Evolutionary conservation across 2,797 vertebrate genomes (phyloP), one percentile per base, ranked within the genome.

Genomic region (Sebastes kiyomatsui): DNA sequence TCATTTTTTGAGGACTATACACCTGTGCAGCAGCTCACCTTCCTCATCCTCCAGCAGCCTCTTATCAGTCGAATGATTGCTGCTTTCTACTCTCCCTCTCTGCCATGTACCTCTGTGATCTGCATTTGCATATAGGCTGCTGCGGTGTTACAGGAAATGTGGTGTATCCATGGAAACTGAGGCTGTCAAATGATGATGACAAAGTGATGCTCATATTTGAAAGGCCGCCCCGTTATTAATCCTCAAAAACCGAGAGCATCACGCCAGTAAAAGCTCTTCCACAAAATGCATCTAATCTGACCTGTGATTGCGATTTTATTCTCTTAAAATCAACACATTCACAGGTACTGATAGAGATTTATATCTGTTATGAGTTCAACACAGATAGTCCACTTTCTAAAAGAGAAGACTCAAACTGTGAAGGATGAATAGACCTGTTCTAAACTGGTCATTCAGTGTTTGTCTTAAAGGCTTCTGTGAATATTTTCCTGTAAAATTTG

Each of bases 101-200:
- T 27, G 62, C 82, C 71, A 32, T 65, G 20, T 52, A 52, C 27
- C 72, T 70, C 75, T 70, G 64, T 80, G 87, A 86, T 84, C 79
- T 69, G 46, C 46, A 71, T 82, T 73, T 85, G 87, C 86, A 76
- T 16, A 32, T 16, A 32, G 25, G 67, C 42, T 46, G 30, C 82
- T 84, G 84, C 68, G 5, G 35, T 38, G 73, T 71, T 87, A 58
- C 52, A 74, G 80, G 80, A 84, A 84, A 82, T 80, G 68, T 86
- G 80, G 75, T 54, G 88, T 94, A 81, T 87, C 93, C 92, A 93
- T 94, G 93, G 94, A 88, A 93, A 94, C 92, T 81, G 84, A 72
- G 85, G 73, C 62, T 89, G 87, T 90, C 85, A 90, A 71, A 81
- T 7, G 54, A 66, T 35, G 72, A 76, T 79, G 81, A 89, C 66